Conservation (phyloP, 2,113 vertebrate species). For the Tylochromis polylepis region DNA sequence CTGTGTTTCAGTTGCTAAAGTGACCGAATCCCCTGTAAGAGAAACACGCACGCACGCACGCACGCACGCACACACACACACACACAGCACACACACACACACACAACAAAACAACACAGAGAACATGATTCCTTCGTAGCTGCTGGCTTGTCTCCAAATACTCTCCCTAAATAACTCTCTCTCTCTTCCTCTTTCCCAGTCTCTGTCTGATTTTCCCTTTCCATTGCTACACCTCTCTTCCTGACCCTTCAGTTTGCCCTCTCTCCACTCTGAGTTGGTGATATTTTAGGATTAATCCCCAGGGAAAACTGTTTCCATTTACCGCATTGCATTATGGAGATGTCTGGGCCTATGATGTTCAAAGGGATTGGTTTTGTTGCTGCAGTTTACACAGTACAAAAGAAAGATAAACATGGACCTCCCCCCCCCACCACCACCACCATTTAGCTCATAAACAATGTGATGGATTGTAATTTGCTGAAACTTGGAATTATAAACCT, state of each 20-base stretch:
- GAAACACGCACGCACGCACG: not conserved
- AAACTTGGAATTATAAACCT: not conserved
- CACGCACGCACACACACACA: not conserved
- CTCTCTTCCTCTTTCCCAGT: constrained; percentile 44
- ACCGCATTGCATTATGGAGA: constrained; percentile 1
- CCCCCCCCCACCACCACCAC: too few species aligned
- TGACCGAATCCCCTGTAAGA: not conserved
- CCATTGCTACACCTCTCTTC: constrained; percentile 33
- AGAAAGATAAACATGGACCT: not conserved
- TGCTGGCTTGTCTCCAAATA: constrained; percentile 63
- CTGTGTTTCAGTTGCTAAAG: constrained; percentile 36
- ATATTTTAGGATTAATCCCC: constrained; percentile 66
- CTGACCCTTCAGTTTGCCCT: constrained; percentile 53
- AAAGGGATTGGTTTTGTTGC: not conserved
- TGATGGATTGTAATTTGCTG: not conserved
- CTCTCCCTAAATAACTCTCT: constrained; percentile 69
- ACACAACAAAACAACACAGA: constrained; percentile 42
- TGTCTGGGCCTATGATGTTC: not conserved
- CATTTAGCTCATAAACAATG: not conserved
- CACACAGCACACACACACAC: not conserved
- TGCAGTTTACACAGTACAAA: not conserved
- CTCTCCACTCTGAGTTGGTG: constrained; percentile 32
- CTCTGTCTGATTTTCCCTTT: constrained; percentile 34
- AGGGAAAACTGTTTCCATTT: constrained; percentile 63
- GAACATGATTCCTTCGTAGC: constrained; percentile 64